Evolutionary conservation across 2,113 vertebrate genomes (phyloP).

Genomic region (Tyto alba): DNA sequence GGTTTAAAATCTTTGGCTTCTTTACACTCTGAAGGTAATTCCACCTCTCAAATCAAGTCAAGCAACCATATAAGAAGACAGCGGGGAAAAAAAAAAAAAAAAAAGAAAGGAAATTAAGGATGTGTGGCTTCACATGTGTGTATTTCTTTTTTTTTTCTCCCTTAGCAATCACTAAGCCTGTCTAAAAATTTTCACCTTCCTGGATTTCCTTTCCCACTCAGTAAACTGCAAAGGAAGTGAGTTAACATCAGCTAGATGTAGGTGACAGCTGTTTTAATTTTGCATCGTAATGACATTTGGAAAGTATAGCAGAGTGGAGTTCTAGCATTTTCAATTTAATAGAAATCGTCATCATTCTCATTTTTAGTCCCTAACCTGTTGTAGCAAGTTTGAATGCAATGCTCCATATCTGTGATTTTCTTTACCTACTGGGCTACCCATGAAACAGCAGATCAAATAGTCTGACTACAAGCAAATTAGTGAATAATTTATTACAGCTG

Average conservation of each 20-base stretch:
- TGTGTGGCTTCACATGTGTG: not conserved
- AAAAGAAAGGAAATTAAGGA: not conserved
- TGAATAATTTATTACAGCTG: conserved; percentile 14
- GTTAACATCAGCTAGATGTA: not conserved
- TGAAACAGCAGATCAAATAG: not conserved
- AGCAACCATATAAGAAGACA: not conserved
- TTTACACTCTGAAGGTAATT: not conserved
- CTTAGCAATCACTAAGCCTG: not conserved
- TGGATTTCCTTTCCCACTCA: not conserved
- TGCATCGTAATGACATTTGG: not conserved
- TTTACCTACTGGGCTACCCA: not conserved
- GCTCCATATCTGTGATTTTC: not conserved
- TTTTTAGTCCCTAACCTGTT: not conserved
- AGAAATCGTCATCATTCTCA: not conserved
- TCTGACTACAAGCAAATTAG: conserved; percentile 19
- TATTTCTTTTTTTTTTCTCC: not conserved
- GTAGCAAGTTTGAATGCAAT: not conserved
- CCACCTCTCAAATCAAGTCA: not conserved
- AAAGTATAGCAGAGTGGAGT: not conserved
- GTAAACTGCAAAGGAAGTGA: not conserved
- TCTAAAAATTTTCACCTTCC: not conserved
- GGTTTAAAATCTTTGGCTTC: not conserved
- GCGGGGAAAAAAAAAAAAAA: not conserved
- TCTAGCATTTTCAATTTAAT: not conserved
- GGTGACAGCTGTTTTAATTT: not conserved